Evolutionary conservation across 2,888 invertebrate genomes (phyloP).

Genomic region (Strigamia maritima): DNA sequence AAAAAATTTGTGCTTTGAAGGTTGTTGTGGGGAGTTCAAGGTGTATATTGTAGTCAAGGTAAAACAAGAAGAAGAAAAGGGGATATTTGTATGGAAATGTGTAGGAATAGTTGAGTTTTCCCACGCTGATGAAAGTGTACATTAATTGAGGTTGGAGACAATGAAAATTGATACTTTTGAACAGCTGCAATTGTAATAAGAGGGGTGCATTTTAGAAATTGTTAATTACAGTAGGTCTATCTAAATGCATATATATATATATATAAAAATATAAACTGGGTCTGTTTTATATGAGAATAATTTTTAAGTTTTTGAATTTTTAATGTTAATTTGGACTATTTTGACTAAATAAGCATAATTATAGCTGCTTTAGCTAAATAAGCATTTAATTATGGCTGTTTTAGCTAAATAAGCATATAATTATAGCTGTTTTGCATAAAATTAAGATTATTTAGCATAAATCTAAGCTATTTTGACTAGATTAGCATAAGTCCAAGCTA

Average conservation of each 20-base stretch:
- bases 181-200: not conserved
- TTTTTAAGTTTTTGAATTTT: not conserved
- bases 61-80: not conserved
- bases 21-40: not conserved
- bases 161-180: not conserved
- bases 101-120: not conserved
- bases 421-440: too few relatives aligned
- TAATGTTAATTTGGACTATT: too few relatives aligned
- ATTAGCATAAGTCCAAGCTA: too few relatives aligned
- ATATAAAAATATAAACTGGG: too few relatives aligned
- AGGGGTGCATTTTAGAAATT: not conserved
- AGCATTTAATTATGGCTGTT: too few relatives aligned
- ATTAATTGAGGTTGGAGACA: slow-evolving; percentile 17
- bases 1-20: too few relatives aligned
- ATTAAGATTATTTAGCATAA: too few relatives aligned
- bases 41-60: not conserved
- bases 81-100: not conserved
- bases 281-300: not conserved
- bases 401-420: too few relatives aligned
- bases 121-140: not conserved
- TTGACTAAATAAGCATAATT: too few relatives aligned
- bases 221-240: not conserved
- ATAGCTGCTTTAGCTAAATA: too few relatives aligned
- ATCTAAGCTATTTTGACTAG: too few relatives aligned
- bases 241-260: too few relatives aligned